Percentiles rank a stretch among this genome's conserved stretches.
Conservation (phyloP, 2,797 vertebrate species). For the Dicrostonyx torquatus region DNA sequence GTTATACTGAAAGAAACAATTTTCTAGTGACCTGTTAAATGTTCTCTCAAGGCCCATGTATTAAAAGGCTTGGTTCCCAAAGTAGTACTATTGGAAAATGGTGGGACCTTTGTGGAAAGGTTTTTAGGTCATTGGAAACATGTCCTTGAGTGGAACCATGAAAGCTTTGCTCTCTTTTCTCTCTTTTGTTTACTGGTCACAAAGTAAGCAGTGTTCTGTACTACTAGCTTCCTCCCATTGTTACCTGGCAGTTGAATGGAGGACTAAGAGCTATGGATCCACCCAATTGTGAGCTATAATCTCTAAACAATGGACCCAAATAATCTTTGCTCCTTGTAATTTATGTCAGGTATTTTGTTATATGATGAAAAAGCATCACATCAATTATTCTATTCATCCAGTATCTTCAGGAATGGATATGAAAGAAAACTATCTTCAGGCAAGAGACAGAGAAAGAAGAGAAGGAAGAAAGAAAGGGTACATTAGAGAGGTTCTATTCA, state of each 20-base stretch:
- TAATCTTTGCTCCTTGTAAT: background rate
- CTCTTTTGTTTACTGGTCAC: background rate
- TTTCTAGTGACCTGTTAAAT: background rate
- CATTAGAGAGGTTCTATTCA: background rate
- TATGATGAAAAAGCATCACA: background rate
- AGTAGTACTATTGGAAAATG: background rate
- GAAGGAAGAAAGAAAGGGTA: background rate
- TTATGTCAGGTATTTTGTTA: background rate
- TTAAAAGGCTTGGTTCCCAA: background rate
- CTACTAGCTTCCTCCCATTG: rapidly evolving
- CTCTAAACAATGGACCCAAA: background rate
- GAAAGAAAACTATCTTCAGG: constrained; percentile 15
- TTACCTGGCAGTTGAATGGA: background rate
- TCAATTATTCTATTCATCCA: background rate
- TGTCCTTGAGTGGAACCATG: background rate
- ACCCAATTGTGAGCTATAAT: background rate
- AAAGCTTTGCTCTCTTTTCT: background rate
- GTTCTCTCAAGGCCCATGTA: background rate
- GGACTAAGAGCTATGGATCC: background rate
- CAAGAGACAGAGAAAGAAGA: background rate
- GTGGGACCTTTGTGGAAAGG: rapidly evolving
- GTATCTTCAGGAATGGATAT: constrained; percentile 3
- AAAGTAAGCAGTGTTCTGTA: background rate
- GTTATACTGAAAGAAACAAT: background rate
- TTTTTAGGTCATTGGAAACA: background rate